Evolutionary conservation across 2,113 vertebrate species (phyloP).

Genomic region (Drymodes brunneopygia): DNA sequence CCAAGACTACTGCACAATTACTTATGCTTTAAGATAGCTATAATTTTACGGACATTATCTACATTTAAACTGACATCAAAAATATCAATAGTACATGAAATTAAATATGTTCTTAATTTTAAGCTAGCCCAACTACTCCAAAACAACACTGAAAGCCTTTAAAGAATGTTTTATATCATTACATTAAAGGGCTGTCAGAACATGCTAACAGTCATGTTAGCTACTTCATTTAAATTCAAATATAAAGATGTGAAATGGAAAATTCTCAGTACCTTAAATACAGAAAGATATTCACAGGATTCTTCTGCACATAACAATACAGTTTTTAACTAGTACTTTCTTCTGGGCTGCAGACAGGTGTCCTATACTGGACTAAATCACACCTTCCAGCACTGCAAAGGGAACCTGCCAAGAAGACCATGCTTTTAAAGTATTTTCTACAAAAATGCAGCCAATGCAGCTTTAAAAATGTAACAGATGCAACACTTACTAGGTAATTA

Average conservation of each 20-base stretch:
- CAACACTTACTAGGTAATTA: background rate
- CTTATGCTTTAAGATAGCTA: background rate
- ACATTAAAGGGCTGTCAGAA: background rate
- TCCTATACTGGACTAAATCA: background rate
- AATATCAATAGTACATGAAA: background rate
- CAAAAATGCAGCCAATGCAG: background rate
- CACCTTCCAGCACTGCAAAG: background rate
- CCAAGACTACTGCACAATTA: background rate
- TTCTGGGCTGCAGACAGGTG: background rate
- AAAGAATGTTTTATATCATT: background rate
- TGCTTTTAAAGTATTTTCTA: background rate
- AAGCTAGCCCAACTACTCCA: background rate
- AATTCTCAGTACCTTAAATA: background rate
- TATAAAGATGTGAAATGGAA: background rate
- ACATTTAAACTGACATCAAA: background rate
- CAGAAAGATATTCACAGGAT: background rate
- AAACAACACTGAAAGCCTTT: background rate
- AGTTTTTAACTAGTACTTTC: background rate
- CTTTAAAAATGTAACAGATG: fast-evolving
- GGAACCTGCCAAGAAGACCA: background rate
- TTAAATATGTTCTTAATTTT: background rate
- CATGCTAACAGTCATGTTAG: background rate
- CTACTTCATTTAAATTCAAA: background rate
- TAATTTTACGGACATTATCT: background rate
- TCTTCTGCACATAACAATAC: background rate